Conservation (phyloP, 2,113 vertebrate species). For the Mesoclemmys tuberculata region DNA sequence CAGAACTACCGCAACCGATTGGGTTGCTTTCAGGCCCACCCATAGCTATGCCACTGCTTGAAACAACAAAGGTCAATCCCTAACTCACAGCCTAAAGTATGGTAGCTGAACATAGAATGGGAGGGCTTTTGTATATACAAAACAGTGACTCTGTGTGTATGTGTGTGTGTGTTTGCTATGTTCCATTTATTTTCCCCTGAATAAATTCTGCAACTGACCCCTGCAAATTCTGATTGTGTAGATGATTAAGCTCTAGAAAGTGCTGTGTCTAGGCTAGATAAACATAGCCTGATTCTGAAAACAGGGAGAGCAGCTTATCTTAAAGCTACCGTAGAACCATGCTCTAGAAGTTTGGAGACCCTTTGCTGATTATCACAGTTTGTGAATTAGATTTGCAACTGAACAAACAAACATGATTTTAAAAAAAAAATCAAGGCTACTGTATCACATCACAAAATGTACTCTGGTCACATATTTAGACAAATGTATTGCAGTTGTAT, state of each 20-base stretch:
- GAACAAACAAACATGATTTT: neutral
- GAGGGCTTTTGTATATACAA: neutral
- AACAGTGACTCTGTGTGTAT: neutral
- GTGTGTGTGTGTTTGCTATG: neutral
- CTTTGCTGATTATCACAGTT: neutral
- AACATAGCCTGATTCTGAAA: neutral
- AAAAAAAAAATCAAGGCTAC: neutral
- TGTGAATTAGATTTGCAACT: neutral
- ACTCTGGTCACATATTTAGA: neutral
- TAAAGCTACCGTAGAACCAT: neutral
- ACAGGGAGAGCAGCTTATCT: rapidly evolving
- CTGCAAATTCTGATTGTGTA: neutral
- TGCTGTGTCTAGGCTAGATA: neutral
- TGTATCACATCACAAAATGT: neutral
- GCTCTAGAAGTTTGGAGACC: neutral
- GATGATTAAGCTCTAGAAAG: neutral
- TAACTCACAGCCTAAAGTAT: rapidly evolving
- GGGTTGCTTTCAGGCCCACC: too few species aligned
- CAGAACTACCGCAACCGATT: too few species aligned
- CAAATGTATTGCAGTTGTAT: neutral
- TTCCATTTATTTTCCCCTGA: rapidly evolving
- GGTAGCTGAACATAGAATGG: neutral
- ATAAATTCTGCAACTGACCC: neutral
- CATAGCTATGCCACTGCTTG: neutral
- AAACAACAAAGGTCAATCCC: neutral